Base-by-base conservation (phyloP, 2,113 vertebrate species). In the Caracal caracal region DNA sequence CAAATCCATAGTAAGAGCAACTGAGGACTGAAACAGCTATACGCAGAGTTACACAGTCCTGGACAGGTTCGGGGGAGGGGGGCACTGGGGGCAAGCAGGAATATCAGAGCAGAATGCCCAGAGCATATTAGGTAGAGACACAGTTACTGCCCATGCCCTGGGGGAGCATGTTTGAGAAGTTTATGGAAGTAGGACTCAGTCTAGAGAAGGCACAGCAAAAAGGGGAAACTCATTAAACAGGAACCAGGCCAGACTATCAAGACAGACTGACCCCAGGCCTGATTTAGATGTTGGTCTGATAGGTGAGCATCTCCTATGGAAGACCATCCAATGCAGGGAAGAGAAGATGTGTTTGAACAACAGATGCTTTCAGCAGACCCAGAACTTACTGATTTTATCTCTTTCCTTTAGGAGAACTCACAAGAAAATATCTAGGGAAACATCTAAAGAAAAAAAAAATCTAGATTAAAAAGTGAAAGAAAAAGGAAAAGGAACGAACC, bases 1-100 rank as follows among this genome's bases (percentile, higher is more conserved):
- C 40, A 71, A 79, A 37, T 16, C 35, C 35, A 51, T 0, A 59
- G 95, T n/a, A 59, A 93, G 40, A 59, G 28, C 19, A 30, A 61
- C 0, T 35, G 15, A 66, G 10, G 35, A n/a, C 2, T 1, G 13
- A 80, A 61, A 53, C 9, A n/a, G 30, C 61, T 40, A 19, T 0
- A 10, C 19, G 71, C 47, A 20, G 49, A 40, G 33, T 15, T 15
- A 68, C 6, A 51, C 9, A 1, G 40, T 43, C 1, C 12, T 78
- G 30, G 8, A 5, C 49, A 65, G n/a, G 43, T 33, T 56, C 17
- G 24, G 11, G 20, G 75, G 4, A 10, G 9, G 40, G 2, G 56
- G 20, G 7, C 43, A 43, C 43, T 43, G 43, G 43, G 43, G 43
- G 43, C 43, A 43, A 43, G 17, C 33, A 30, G 53, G 15, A 43